phyloP scores from a whole-genome alignment of 2,888 invertebrate genomes.

The Himalopsyche tibetana region DNA sequence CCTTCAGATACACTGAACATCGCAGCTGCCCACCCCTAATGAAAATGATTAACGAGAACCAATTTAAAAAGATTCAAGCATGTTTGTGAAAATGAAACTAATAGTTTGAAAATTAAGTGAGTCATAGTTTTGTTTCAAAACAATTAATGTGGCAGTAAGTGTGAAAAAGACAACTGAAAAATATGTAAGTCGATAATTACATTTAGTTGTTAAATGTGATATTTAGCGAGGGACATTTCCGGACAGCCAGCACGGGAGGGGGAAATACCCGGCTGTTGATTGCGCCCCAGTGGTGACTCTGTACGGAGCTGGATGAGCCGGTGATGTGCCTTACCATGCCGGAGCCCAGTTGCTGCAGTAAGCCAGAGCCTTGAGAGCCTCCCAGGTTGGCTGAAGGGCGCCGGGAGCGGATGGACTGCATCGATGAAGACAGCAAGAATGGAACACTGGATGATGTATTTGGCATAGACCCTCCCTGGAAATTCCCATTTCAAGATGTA shows the following conservation, averaged over 20 bases:
- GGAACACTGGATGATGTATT: constrained; percentile 93
- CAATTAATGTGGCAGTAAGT: background rate
- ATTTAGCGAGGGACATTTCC: constrained; percentile 87
- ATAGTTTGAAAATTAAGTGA: constrained; percentile 34
- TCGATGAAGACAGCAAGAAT: constrained; percentile 87
- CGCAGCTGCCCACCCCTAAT: constrained; percentile 25
- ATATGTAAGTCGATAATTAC: constrained; percentile 63
- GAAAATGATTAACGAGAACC: constrained; percentile 34
- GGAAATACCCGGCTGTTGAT: constrained; percentile 72
- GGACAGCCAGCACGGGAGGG: constrained; percentile 77
- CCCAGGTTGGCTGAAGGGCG: constrained; percentile 85
- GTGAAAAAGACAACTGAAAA: constrained; percentile 16
- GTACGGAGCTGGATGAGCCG: constrained; percentile 81
- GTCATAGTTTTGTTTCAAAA: constrained; percentile 9
- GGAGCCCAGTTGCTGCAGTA: constrained; percentile 92
- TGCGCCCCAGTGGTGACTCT: constrained; percentile 74
- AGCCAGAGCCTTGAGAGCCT: constrained; percentile 84
- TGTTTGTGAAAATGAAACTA: constrained; percentile 24
- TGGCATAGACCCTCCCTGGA: constrained; percentile 92
- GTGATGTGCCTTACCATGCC: constrained; percentile 94
- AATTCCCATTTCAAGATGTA: constrained; percentile 66
- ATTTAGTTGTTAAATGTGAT: constrained; percentile 80
- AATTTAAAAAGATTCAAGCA: constrained; percentile 28
- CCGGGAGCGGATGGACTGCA: constrained; percentile 86
- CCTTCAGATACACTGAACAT: constrained; percentile 14